Evolutionary conservation across 2,113 vertebrate genomes (phyloP), one percentile per base, ranked within the genome.

Genomic region (Telmatochromis sp.): DNA sequence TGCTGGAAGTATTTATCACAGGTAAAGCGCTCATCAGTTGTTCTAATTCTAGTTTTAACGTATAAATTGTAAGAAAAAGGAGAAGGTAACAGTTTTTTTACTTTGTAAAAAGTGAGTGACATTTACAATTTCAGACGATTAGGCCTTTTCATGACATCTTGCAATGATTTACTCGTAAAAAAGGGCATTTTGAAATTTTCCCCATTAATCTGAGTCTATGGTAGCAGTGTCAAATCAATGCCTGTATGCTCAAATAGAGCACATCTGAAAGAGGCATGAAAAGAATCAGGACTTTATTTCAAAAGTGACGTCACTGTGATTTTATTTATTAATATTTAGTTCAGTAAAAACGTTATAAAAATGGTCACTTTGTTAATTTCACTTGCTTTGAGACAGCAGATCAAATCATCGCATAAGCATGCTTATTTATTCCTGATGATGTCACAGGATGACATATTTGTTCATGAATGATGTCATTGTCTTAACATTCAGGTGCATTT

Each of bases 1-100:
- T 99, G 98, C 93, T 99, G 89, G 98, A 99, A 73, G 98, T 98
- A 51, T 98, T 99, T 95, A 98, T 99, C 91, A 99, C 98, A 97
- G 99, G 98, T 99, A 98, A 95, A 45, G 40, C 7, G 31, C 4
- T 45, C 19, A 17, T 55, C 15, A 73, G 8, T 1, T 26, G 1
- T 8, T 63, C 11, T 78, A 21, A 49, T 11, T 19, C 13, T 4
- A 26, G 13, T 2, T 84, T 33, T 51, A 68, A 70, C 3, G 19
- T 15, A 65, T 14, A 47, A 26, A 75, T 15, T 79, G 11, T 11
- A n/a, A 81, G 12, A 5, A 4, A 54, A 37, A 83, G 4, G 26
- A 40, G 5, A 73, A 58, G 9, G 14, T 6, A 10, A 33, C 57
- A 33, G 2, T 33, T 60, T 60, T 60, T 60, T 10, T 33, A 60